These are phyloP conservation scores for Onychomys arenicola DNA, from an alignment of 2,797 vertebrate genomes.

Conservation along the genomic window DNA sequence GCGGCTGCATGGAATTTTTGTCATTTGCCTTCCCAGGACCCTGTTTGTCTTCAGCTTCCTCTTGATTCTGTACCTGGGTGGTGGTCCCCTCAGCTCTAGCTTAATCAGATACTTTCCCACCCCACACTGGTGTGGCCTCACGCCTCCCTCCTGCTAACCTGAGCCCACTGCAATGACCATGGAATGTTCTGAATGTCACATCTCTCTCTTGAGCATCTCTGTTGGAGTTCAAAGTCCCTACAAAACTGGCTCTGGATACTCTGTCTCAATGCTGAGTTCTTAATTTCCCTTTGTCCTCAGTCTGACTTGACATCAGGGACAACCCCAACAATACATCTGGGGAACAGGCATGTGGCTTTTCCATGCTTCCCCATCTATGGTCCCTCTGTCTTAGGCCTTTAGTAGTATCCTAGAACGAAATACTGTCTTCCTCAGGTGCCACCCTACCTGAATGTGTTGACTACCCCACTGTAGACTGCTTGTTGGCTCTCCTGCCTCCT, in stretches of 20 bases:
- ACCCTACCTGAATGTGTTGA: not conserved
- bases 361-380: not conserved
- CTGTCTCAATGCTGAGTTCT: not conserved
- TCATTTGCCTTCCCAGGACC: not conserved
- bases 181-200: accelerated
- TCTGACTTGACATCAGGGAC: not conserved
- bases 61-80: not conserved
- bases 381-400: not conserved
- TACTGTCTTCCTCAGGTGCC: not conserved
- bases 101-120: not conserved
- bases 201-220: not conserved
- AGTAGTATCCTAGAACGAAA: not conserved
- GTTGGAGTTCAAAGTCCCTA: not conserved
- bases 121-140: not conserved
- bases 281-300: not conserved
- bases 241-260: not conserved
- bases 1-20: not conserved
- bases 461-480: not conserved
- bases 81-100: not conserved
- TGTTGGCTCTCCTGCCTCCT: not conserved
- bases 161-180: not conserved
- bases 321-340: not conserved
- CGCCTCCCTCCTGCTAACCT: not conserved
- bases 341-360: not conserved
- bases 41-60: not conserved